A percentile compares a stretch with the other conserved stretches of the same genome.
Evolutionary conservation across 2,113 vertebrate genomes (phyloP).

Genomic region (Myotis yumanensis): DNA sequence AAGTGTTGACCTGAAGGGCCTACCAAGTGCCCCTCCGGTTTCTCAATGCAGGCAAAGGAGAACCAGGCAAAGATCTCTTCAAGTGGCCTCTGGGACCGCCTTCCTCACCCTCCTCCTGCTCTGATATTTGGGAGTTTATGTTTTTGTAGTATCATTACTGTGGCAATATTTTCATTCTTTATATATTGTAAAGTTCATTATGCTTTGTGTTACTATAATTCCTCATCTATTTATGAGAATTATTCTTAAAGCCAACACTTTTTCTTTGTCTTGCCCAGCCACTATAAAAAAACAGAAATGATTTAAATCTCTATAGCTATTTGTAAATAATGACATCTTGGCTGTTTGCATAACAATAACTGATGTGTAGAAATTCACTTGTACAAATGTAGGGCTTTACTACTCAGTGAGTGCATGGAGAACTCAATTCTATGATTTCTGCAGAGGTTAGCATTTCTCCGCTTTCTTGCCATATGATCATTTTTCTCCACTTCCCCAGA

Average conservation of each 20-base stretch:
- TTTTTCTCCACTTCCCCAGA: neutral
- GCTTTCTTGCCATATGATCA: neutral
- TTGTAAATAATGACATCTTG: neutral
- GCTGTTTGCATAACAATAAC: neutral
- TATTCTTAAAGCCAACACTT: neutral
- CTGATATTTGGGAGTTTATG: neutral
- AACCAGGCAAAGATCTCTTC: neutral
- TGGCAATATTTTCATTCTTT: neutral
- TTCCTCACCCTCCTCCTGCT: neutral
- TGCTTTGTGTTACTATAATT: constrained; percentile 22
- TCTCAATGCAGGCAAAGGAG: neutral
- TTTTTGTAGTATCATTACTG: neutral
- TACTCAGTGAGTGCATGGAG: neutral
- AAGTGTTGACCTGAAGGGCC: no score
- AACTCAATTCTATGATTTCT: neutral
- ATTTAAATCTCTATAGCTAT: neutral
- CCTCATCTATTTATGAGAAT: neutral
- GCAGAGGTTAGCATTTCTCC: neutral
- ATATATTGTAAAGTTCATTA: neutral
- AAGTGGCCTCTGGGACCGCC: neutral
- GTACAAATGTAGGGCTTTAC: neutral
- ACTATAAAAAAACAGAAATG: neutral
- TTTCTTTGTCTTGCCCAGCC: neutral
- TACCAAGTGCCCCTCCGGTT: neutral
- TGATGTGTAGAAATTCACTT: neutral